phyloP scores from a whole-genome alignment of 1,140 invertebrate species.

The Potamilus streckersoni region DNA sequence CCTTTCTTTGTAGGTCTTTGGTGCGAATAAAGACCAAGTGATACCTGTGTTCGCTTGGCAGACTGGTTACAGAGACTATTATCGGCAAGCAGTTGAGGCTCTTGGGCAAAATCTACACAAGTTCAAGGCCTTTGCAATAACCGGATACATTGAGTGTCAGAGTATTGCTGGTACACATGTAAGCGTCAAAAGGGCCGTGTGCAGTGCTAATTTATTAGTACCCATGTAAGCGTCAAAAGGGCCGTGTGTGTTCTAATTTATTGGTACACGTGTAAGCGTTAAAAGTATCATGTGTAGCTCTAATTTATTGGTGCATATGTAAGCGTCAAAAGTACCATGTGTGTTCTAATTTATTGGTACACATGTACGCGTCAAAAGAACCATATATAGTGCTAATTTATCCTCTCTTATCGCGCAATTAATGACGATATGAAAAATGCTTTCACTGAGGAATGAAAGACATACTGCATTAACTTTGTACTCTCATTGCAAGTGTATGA shows the following conservation, averaged over 20 bases:
- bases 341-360: too few species aligned
- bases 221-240: too few species aligned
- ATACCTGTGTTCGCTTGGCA: constrained; percentile 50
- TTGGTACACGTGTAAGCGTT: too few species aligned
- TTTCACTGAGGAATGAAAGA: too few species aligned
- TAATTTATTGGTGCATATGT: neutral
- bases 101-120: constrained; percentile 30
- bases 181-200: neutral
- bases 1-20: constrained; percentile 4
- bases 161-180: neutral
- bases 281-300: too few species aligned
- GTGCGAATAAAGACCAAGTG: constrained; percentile 21
- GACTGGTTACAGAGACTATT: constrained; percentile 49
- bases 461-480: too few species aligned
- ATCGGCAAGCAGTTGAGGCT: constrained; percentile 42
- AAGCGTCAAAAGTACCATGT: neutral
- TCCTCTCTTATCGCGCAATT: too few species aligned
- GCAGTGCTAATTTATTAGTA: neutral
- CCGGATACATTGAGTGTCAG: constrained; percentile 49
- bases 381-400: neutral
- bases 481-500: too few species aligned
- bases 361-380: neutral
- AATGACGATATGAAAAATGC: too few species aligned
- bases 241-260: too few species aligned
- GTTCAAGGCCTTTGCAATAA: constrained; percentile 45